Evolutionary conservation across 2,888 invertebrate genomes (phyloP), one percentile per base, ranked within the genome.

Genomic region (Yponomeuta cagnagella): DNA sequence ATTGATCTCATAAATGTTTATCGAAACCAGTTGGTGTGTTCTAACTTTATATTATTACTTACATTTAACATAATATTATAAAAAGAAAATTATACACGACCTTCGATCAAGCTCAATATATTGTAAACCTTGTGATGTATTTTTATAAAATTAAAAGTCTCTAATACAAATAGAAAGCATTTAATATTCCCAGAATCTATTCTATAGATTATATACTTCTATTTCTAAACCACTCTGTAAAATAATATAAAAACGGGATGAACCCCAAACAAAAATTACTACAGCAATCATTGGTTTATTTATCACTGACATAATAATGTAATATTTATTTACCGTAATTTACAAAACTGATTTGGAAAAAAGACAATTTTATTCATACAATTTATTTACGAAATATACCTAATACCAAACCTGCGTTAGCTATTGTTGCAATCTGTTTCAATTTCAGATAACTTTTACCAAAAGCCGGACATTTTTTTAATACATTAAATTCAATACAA

Each of bases 51-150:
- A 58, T 33, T 23, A 23, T 58, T 15, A 58, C 43, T 58, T 58
- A 58, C 52, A 52, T 52, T 58, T 15, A 5, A 15, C 15, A 15
- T 58, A 15, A 58, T 58, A 58, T 87, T 15, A 58, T 48, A 48
- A 52, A 52, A 68, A 69, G 33, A 52, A 52, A 69, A 33, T 63
- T 66, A 58, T 66, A 89, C 88, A 90, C 86, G 89, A 88, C 81
- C 83, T 89, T 89, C 86, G 84, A 86, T 85, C 88, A 87, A 86
- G 91, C 91, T 91, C 91, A 91, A 91, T 85, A 87, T 65, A 70
- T 48, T 63, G 63, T 63, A 69, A 58, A 90, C 86, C 87, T 87
- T 90, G 89, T 90, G 88, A 90, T 90, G 90, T 90, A 91, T 91
- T 91, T 91, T 91, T 90, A 82, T 90, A 90, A 78, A 84, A 85